Evolutionary conservation across 2,113 vertebrate species (phyloP).

Genomic region (Entelurus aequoreus): DNA sequence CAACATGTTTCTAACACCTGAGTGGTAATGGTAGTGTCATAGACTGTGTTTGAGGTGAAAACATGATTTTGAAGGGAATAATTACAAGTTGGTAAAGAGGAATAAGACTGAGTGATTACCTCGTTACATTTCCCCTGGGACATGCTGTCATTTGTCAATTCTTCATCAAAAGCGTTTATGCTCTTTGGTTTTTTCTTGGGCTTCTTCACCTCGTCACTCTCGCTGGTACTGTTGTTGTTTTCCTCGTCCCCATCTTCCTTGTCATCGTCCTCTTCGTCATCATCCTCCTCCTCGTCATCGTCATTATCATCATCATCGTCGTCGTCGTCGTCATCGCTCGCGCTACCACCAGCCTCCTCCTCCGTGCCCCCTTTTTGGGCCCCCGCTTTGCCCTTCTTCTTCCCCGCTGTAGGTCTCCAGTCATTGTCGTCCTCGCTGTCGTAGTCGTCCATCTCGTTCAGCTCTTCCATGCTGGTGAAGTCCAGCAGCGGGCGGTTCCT

Average conservation of each 20-base stretch:
- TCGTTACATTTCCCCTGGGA: constrained; percentile 95
- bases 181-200: constrained; percentile 80
- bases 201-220: constrained; percentile 82
- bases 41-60: too few species aligned
- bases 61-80: too few species aligned
- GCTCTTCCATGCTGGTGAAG: constrained; percentile 94
- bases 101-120: constrained; percentile 64
- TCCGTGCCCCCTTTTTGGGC: constrained; percentile 80
- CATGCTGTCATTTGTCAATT: constrained; percentile 97
- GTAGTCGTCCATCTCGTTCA: constrained; percentile 98
- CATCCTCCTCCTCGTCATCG: constrained; percentile 73
- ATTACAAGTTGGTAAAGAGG: too few species aligned
- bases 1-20: too few species aligned
- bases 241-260: constrained; percentile 78
- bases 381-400: constrained; percentile 78
- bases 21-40: too few species aligned
- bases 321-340: constrained; percentile 70
- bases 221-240: constrained; percentile 80
- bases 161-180: constrained; percentile 86
- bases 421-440: constrained; percentile 98
- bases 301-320: constrained; percentile 55
- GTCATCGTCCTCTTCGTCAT: constrained; percentile 38
- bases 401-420: constrained; percentile 86
- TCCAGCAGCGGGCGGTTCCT: constrained; percentile 90
- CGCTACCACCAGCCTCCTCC: constrained; percentile 78